Percentiles rank a stretch among this genome's conserved stretches.
Conservation (phyloP, 2,113 vertebrate species). For the Brienomyrus brachyistius region DNA sequence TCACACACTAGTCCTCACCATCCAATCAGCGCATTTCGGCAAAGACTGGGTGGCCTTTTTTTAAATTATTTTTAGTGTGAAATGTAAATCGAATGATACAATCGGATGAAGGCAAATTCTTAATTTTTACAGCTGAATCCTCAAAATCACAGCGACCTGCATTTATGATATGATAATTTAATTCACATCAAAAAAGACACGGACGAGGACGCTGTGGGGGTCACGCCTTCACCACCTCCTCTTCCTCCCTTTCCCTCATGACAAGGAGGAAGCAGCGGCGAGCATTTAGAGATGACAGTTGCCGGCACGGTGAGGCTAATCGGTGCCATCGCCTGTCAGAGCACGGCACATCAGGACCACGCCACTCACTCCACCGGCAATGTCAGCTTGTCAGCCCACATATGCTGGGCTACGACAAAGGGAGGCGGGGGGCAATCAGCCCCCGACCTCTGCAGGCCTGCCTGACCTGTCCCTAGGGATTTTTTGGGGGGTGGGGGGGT, state of each 20-base stretch:
- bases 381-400: conserved; percentile 74
- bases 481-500: background rate
- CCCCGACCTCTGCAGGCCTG: conserved; percentile 21
- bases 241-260: conserved; percentile 8
- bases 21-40: background rate
- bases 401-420: conserved; percentile 52
- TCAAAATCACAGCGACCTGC: background rate
- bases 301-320: conserved; percentile 15
- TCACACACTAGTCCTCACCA: background rate
- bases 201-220: background rate
- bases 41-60: background rate
- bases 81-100: background rate
- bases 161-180: background rate
- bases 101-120: background rate
- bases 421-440: conserved; percentile 24
- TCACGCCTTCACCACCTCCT: conserved; percentile 21
- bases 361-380: conserved; percentile 54
- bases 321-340: conserved; percentile 19
- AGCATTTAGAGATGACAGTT: conserved; percentile 27
- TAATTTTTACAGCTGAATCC: background rate
- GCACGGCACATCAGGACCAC: conserved; percentile 7
- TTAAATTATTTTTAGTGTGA: background rate
- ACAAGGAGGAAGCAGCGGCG: conserved; percentile 13
- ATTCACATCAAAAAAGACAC: background rate
- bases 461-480: conserved; percentile 21